phyloP scores from a whole-genome alignment of 2,888 invertebrate genomes.

The Gasteruption jaculator region DNA sequence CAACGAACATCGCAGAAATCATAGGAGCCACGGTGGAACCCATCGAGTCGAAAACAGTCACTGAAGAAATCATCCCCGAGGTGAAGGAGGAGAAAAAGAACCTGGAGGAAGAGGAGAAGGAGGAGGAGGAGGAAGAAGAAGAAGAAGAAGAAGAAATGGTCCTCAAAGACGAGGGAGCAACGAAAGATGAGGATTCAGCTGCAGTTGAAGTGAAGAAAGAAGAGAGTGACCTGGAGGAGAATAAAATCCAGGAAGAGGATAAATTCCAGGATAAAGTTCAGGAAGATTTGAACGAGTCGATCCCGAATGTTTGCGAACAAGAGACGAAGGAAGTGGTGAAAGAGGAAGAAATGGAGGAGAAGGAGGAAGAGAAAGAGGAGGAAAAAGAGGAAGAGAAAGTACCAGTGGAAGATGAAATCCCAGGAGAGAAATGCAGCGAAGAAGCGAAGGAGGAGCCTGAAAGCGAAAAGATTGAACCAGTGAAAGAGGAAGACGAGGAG shows the following conservation, averaged over 20 bases:
- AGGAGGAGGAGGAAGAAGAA: conserved; percentile 12
- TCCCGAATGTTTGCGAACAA: no score
- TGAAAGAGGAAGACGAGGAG: conserved; percentile 21
- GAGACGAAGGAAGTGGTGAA: conserved; percentile 19
- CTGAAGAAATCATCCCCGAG: conserved; percentile 23
- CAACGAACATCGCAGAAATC: conserved; percentile 56
- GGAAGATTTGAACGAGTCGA: neutral
- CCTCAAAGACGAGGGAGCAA: conserved; percentile 7
- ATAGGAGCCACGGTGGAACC: conserved; percentile 46
- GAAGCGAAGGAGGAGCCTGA: conserved; percentile 1
- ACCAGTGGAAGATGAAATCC: conserved; percentile 9
- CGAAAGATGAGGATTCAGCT: conserved; percentile 7
- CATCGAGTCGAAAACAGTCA: conserved; percentile 32
- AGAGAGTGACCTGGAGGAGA: conserved; percentile 41
- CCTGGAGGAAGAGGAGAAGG: conserved; percentile 1
- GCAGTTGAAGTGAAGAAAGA: conserved; percentile 14
- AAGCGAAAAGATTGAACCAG: conserved; percentile 13
- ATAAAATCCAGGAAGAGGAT: neutral
- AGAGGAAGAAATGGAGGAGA: conserved; percentile 18
- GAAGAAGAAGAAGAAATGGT: conserved; percentile 33
- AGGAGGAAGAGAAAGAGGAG: conserved; percentile 33
- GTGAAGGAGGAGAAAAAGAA: conserved; percentile 7
- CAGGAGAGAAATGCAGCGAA: conserved; percentile 2
- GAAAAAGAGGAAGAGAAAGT: conserved; percentile 25
- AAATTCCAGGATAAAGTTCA: neutral